phyloP scores from a whole-genome alignment of 2,888 invertebrate species.

The Xestoiulus laeticollis region DNA sequence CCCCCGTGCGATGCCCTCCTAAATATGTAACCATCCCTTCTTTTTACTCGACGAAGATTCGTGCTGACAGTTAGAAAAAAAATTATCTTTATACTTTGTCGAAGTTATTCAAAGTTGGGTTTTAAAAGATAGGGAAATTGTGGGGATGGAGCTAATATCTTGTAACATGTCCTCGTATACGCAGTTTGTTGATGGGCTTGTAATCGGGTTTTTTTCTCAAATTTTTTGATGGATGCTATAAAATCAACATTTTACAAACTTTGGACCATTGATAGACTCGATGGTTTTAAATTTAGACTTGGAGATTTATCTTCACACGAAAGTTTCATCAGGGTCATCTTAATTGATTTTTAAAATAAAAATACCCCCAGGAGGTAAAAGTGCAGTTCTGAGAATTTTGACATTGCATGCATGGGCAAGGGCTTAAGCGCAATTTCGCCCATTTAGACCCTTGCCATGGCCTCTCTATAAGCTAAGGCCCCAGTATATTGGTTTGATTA shows the following conservation, averaged over 20 bases:
- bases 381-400: too few species aligned
- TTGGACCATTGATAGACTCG: neutral
- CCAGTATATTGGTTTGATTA: too few species aligned
- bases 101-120: slow-evolving; percentile 9
- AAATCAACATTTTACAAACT: neutral
- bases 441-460: too few species aligned
- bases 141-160: neutral
- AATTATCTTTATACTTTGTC: neutral
- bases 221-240: neutral
- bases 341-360: too few species aligned
- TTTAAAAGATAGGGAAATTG: slow-evolving; percentile 11
- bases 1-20: slow-evolving; percentile 17
- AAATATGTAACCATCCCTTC: neutral
- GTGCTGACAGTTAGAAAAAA: neutral
- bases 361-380: too few species aligned
- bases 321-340: too few species aligned
- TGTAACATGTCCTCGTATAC: neutral
- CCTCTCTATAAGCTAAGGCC: too few species aligned
- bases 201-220: neutral
- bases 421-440: too few species aligned
- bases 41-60: slow-evolving; percentile 15
- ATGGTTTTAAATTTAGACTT: neutral
- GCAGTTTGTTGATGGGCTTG: neutral
- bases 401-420: too few species aligned
- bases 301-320: too few species aligned